Percentiles rank a stretch among this genome's conserved stretches.
Evolutionary conservation across 2,797 vertebrate genomes (phyloP).

Genomic region (Danio jaintianensis): DNA sequence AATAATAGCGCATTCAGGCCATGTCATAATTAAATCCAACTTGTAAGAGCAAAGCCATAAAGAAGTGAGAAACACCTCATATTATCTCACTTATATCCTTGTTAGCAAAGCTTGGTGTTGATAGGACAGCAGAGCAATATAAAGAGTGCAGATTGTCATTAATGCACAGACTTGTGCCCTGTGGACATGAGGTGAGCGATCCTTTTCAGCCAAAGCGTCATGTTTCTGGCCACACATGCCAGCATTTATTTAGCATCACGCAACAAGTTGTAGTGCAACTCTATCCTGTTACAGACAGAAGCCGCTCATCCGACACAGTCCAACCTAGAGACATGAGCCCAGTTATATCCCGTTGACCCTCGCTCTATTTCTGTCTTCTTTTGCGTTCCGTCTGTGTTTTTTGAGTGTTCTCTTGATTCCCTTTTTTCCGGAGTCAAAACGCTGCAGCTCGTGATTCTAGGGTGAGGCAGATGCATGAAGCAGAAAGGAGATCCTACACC

Average conservation of each 20-base stretch:
- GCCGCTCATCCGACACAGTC: conserved; percentile 61
- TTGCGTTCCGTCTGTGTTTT: conserved; percentile 17
- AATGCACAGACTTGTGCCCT: conserved; percentile 42
- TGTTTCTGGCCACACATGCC: conserved; percentile 76
- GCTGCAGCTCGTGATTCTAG: conserved; percentile 54
- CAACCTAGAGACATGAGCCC: background rate
- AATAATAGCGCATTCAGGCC: background rate
- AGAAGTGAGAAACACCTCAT: background rate
- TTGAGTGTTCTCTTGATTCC: conserved; percentile 20
- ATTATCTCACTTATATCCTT: conserved; percentile 34
- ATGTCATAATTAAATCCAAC: too few species aligned
- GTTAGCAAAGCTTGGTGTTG: conserved; percentile 52
- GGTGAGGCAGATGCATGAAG: conserved; percentile 69
- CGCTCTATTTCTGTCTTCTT: conserved; percentile 52
- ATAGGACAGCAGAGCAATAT: conserved; percentile 33
- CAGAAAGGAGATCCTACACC: conserved; percentile 59
- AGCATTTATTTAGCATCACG: conserved; percentile 80
- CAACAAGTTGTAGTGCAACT: conserved; percentile 77
- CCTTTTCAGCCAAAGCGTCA: conserved; percentile 73
- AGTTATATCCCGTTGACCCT: conserved; percentile 57
- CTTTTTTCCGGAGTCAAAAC: conserved; percentile 3
- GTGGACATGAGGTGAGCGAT: conserved; percentile 68
- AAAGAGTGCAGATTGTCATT: conserved; percentile 23
- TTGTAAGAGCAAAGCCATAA: background rate
- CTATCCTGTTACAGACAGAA: conserved; percentile 69